Evolutionary conservation across 2,113 vertebrate species (phyloP), one percentile per base, ranked within the genome.

Genomic region (Coptodon bakossiorum): DNA sequence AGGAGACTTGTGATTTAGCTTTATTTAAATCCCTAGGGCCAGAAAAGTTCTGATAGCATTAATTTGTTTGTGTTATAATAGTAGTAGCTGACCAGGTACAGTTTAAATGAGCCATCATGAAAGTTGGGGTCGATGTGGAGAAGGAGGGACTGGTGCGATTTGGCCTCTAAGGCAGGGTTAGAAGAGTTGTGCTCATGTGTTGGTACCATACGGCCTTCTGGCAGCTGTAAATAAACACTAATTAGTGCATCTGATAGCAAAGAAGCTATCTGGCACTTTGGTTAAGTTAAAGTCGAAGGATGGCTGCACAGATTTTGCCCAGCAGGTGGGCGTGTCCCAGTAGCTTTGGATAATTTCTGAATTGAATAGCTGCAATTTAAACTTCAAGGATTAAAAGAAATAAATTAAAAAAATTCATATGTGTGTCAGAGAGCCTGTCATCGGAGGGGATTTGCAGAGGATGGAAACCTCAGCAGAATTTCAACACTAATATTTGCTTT

Each of bases 391-490:
- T 73, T 9, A 27, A 73, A 45, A 2, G 27, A 63, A 34, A 0
- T 3, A 59, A 34, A 19, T 11, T 5, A 11, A 63, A 34, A 16
- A 0, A 71, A 40, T 24, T 24, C 7, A 22, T 9, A 12, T 12
- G 3, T 12, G 38, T 66, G 34, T 66, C 61, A 36, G 61, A 43
- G 22, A 31, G 16, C 13, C 56, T 68, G 52, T 27, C 80, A 10
- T 9, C 7, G 57, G 63, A n/a, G 68, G 6, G 61, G 27, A 13
- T 80, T 73, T 53, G 79, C 2, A 17, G 71, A 83, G 53, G 80
- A 90, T 2, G 48, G 85, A 87, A 57, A 43, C 34, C 24, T 76
- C 48, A 76, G 68, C 68, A 76, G 43, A 45, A 50, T 31, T 76
- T 76, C 27, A 76, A 31, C 71, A 84, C 29, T 24, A 40, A 31